Evolutionary conservation across 2,888 invertebrate genomes (phyloP).

Genomic region (Lasioglossum zephyrum): DNA sequence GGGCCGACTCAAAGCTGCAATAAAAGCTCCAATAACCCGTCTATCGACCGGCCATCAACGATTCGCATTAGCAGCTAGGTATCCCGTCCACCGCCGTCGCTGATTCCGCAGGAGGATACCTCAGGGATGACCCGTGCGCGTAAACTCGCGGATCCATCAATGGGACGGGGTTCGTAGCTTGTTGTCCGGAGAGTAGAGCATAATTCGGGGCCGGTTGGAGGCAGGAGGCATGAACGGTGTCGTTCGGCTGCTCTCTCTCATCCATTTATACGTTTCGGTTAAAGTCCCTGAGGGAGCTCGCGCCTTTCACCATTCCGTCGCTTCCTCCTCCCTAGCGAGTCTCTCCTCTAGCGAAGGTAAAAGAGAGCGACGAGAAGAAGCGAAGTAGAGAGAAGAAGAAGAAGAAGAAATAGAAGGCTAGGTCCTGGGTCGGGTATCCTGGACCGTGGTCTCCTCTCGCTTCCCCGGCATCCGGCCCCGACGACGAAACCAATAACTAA

Average conservation of each 20-base stretch:
- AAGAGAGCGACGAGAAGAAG: neutral
- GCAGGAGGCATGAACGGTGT: neutral
- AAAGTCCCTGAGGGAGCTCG: slow-evolving; percentile 74
- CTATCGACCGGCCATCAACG: neutral
- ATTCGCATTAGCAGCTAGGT: neutral
- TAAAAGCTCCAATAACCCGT: neutral
- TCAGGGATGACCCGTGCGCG: neutral
- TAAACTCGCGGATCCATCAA: slow-evolving; percentile 16
- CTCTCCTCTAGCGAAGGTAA: neutral
- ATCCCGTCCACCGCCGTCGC: neutral
- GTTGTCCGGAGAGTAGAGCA: neutral
- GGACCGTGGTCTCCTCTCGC: slow-evolving; percentile 66
- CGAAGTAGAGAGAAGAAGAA: neutral
- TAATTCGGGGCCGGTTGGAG: neutral
- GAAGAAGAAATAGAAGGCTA: neutral
- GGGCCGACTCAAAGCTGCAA: neutral
- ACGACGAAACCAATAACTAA: slow-evolving; percentile 82
- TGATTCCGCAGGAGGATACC: neutral
- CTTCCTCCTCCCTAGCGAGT: slow-evolving; percentile 20
- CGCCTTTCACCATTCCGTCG: slow-evolving; percentile 66
- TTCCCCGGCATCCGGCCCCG: slow-evolving; percentile 64
- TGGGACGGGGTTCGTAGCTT: neutral
- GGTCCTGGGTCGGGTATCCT: slow-evolving; percentile 44
- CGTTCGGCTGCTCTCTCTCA: slow-evolving; percentile 23
- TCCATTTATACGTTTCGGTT: slow-evolving; percentile 73